Evolutionary conservation across 2,888 invertebrate genomes (phyloP), one percentile per base, ranked within the genome.

Genomic region (Desoria tigrina): DNA sequence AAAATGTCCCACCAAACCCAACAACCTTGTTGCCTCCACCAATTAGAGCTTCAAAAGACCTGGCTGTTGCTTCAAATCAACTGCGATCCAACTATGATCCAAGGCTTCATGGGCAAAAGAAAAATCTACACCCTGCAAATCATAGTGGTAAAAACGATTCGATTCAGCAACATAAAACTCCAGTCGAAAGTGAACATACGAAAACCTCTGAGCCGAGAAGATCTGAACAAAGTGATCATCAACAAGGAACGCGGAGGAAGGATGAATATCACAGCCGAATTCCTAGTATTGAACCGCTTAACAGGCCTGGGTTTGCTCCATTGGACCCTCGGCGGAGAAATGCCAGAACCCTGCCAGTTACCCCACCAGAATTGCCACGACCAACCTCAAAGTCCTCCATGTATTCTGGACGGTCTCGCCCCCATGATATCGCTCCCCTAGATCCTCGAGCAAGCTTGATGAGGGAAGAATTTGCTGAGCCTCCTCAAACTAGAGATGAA

Each of bases 41-140:
- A 3, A 32, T 6, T 18, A 58, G 39, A 42, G 21, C 42, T 6
- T 37, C 56, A 14, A 7, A 27, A 18, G 32, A 39, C n/a, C 11
- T 39, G 2, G 7, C 39, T 39, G 3, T 58, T 2, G 58, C 58
- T 7, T 24, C 45, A 7, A 58, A 58, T 24, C 58, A 58, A 49
- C 6, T 58, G 49, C 16, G 42, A 16, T 58, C 58, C 9, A 51
- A 60, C 4, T n/a, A 32, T 32, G 51, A 60, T 32, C 60, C 60
- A 9, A 24, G 51, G 21, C 28, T 51, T 23, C 42, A 59, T 42
- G n/a, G 45, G 16, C 59, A 21, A 49, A 45, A 42, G 14, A 37
- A 57, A 11, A 57, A 27, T 6, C n/a, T 23, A 9, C 6, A 57
- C 7, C 42, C 39, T 24, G 16, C 23, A n/a, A 16, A 3, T 7